Conservation (phyloP, 2,888 invertebrate species). For the Micoletzkya japonica region DNA sequence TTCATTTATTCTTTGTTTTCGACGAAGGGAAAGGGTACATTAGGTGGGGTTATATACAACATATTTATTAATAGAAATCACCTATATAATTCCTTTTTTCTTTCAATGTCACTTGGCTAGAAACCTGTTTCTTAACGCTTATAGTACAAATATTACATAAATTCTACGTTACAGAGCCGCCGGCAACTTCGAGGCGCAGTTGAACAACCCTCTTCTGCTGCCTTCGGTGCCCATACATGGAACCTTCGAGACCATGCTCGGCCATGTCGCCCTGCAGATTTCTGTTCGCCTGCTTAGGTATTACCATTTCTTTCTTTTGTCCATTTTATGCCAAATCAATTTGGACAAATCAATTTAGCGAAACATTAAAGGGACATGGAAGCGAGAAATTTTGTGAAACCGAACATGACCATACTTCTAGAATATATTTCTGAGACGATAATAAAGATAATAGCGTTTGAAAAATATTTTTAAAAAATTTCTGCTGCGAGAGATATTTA, state of each 20-base stretch:
- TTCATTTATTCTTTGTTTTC: no score
- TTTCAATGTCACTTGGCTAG: not conserved
- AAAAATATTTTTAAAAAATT: no score
- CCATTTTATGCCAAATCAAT: not conserved
- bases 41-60: no score
- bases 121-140: no score
- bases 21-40: no score
- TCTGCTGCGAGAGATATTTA: no score
- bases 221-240: conserved; percentile 61
- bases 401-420: no score
- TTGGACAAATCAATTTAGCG: not conserved
- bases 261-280: conserved; percentile 59
- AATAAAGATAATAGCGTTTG: no score
- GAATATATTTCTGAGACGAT: no score
- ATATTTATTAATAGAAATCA: not conserved
- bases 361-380: no score
- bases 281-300: conserved; percentile 53
- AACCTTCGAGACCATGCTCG: conserved; percentile 61
- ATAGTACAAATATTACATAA: not conserved
- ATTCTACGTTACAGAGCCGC: conserved; percentile 47
- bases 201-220: conserved; percentile 57
- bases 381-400: no score
- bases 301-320: not conserved
- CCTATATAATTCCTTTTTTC: not conserved
- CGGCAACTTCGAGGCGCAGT: conserved; percentile 59